These are phyloP conservation scores for Dolichallabes microphthalmus DNA, from an alignment of 2,113 vertebrate genomes.

Conservation along the genomic window DNA sequence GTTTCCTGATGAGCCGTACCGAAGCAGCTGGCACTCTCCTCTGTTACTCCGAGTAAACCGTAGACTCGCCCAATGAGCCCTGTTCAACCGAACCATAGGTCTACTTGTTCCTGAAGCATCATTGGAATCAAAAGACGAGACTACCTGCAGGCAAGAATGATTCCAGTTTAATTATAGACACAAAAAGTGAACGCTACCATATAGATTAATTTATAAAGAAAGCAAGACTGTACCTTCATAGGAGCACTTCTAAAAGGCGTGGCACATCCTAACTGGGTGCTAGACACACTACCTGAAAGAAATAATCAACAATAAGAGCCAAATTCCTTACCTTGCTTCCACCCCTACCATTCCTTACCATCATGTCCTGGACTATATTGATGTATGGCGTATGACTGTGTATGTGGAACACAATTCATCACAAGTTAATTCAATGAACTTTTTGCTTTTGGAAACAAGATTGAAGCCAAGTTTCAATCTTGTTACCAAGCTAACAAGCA, in stretches of 20 bases:
- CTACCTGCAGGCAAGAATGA: conserved; percentile 26
- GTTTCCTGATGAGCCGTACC: not conserved
- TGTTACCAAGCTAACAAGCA: not conserved
- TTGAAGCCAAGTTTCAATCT: not conserved
- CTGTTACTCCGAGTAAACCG: not conserved
- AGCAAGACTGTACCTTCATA: conserved; percentile 33
- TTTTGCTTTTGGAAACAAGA: not conserved
- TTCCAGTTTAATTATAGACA: not conserved
- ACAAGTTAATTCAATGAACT: not conserved
- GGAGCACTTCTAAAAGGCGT: conserved; percentile 9
- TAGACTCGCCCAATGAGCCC: conserved; percentile 50
- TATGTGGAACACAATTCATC: not conserved
- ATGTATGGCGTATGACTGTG: not conserved
- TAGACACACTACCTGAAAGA: conserved; percentile 36
- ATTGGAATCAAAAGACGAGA: conserved; percentile 32
- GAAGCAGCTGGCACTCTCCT: not conserved
- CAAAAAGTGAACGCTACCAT: not conserved
- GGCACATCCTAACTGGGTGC: conserved; percentile 23
- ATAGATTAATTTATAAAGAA: not conserved
- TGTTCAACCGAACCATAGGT: conserved; percentile 55
- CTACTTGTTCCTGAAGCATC: conserved; percentile 28
- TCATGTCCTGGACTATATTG: too few species aligned
- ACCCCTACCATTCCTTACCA: too few species aligned
- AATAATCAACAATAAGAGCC: not conserved
- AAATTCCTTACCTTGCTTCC: not conserved